Evolutionary conservation across 2,888 invertebrate species (phyloP), one percentile per base, ranked within the genome.

Genomic region (Ceraclea dissimilis): DNA sequence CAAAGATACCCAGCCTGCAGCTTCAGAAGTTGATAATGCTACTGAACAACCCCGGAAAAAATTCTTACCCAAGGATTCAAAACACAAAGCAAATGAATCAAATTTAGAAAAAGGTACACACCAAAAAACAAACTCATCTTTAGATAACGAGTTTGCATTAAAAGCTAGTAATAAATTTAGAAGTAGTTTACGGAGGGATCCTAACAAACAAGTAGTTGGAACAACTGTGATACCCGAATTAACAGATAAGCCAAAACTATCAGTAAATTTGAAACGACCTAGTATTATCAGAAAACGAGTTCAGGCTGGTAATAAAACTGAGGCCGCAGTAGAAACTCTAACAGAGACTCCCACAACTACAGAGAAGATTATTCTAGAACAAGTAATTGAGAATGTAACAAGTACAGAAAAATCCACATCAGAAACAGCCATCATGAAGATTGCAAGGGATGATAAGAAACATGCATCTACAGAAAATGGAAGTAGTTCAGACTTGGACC

Each of bases 391-490:
- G 46, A 73, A 75, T 18, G 68, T 69, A 13, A 74, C 74, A 10
- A 63, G 60, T 2, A 76, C 76, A n/a, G 78, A 78, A 63, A 71
- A 72, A 61, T 71, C 74, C 18, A 66, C 73, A 57, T 76, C 77
- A 11, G 79, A 79, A 62, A 79, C 78, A 57, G 77, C 79, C 16
- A 79, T 79, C 16, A 79, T 79, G 79, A 79, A 79, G 66, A 79
- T 79, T 63, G 78, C 78, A 5, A 68, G 67, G 60, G 64, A 65
- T 16, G 79, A 80, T 49, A 75, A 75, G 59, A 76, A 76, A 62
- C 74, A 75, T 51, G 17, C 44, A 2, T 71, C 70, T 10, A 52
- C 21, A 13, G 59, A 59, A 18, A 59, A 58, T 2, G 61, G 58
- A 44, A 64, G 62, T 19, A 63, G 67, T 48, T 76, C 78, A 19